Conservation (phyloP, 2,888 invertebrate species). For the Volucella inflata region DNA sequence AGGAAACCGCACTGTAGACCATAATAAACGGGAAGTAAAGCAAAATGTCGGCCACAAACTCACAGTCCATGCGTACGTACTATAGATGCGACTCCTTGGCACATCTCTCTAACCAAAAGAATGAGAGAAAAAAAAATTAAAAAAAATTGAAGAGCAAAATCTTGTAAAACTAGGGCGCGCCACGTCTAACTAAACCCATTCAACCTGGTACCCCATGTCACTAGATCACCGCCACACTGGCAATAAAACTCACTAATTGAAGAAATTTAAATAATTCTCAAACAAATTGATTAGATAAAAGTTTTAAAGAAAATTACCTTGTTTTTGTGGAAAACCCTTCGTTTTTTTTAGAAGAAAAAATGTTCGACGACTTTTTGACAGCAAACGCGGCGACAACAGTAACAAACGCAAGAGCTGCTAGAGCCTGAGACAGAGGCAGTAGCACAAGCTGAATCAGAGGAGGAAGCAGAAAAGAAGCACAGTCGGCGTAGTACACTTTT, state of each 20-base stretch:
- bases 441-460: background rate
- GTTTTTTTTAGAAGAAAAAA: constrained; percentile 19
- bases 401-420: constrained; percentile 35
- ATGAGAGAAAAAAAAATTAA: constrained; percentile 9
- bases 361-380: constrained; percentile 45
- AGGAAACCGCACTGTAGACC: too few species aligned
- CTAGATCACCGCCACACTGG: constrained; percentile 1
- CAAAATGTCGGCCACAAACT: constrained; percentile 40
- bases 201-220: background rate
- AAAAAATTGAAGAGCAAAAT: constrained; percentile 1
- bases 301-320: constrained; percentile 56
- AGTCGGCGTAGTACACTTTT: constrained; percentile 40
- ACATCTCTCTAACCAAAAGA: constrained; percentile 3
- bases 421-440: constrained; percentile 39
- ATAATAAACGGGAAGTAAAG: too few species aligned
- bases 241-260: background rate
- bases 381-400: constrained; percentile 46
- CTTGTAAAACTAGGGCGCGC: constrained; percentile 67
- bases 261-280: background rate
- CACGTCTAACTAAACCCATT: constrained; percentile 45
- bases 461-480: constrained; percentile 11
- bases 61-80: background rate
- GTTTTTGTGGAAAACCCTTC: constrained; percentile 59
- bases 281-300: background rate
- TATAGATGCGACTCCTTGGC: constrained; percentile 2